A percentile compares a stretch with the other conserved stretches of the same genome.
phyloP scores from a whole-genome alignment of 2,797 vertebrate genomes.

The Pithecia hirsuta region DNA sequence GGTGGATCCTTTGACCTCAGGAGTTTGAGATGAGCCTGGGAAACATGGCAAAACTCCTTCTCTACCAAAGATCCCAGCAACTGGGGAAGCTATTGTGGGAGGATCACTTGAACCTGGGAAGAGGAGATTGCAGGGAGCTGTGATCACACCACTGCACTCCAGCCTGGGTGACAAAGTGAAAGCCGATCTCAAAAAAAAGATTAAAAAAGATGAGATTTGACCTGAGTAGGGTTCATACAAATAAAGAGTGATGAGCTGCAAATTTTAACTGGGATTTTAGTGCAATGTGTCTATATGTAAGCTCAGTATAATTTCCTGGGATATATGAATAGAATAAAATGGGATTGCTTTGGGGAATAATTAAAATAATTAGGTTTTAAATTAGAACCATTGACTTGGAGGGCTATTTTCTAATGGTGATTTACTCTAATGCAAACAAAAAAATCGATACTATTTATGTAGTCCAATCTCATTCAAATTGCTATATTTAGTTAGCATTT shows the following conservation, averaged over 20 bases:
- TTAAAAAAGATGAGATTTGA: not conserved
- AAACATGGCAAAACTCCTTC: not conserved
- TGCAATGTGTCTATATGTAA: too few species aligned
- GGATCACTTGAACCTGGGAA: not conserved
- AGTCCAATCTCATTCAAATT: conserved; percentile 59
- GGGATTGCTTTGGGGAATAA: conserved; percentile 38
- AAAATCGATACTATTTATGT: conserved; percentile 51
- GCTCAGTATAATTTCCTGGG: not conserved
- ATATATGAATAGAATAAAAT: not conserved
- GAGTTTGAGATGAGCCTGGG: not conserved
- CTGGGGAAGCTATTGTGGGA: not conserved
- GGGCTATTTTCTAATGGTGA: conserved; percentile 59
- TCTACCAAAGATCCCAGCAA: not conserved
- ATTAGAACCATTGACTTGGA: conserved; percentile 54
- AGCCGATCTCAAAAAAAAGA: not conserved
- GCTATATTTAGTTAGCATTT: conserved; percentile 49
- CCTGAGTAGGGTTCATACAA: not conserved
- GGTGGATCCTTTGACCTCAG: not conserved
- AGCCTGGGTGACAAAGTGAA: not conserved
- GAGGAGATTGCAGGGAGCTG: not conserved
- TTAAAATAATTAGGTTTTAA: conserved; percentile 69
- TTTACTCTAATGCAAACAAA: conserved; percentile 67
- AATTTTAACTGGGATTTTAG: not conserved
- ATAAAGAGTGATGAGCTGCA: not conserved
- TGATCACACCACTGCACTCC: not conserved